These are phyloP conservation scores for Bradysia coprophila DNA, from an alignment of 1,140 invertebrate species.

Conservation along the genomic window DNA sequence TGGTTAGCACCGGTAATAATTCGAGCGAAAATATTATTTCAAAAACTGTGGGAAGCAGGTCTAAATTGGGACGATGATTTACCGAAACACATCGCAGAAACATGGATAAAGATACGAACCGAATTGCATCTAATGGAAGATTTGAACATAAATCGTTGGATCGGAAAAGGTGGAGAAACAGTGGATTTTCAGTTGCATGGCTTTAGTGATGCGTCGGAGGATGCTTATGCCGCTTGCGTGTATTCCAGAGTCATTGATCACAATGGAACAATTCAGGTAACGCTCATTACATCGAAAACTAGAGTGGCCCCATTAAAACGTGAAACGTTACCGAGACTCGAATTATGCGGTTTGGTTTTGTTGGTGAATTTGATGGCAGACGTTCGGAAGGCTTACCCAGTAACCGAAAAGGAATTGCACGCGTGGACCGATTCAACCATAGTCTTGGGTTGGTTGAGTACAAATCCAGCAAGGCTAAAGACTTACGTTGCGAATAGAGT, in stretches of 20 bases:
- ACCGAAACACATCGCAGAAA: conserved; percentile 4
- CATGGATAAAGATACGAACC: conserved; percentile 8
- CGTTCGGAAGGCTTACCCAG: no score
- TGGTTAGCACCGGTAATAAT: neutral
- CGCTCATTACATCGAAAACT: conserved; percentile 11
- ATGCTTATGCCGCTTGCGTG: conserved; percentile 18
- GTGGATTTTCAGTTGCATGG: conserved; percentile 9
- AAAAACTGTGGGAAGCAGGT: conserved; percentile 3
- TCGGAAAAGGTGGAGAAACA: neutral
- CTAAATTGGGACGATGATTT: conserved; percentile 15
- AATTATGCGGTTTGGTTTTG: conserved; percentile 10
- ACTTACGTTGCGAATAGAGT: conserved; percentile 8
- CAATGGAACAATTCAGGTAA: conserved; percentile 1
- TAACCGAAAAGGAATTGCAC: no score
- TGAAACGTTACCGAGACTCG: conserved; percentile 12
- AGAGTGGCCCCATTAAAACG: conserved; percentile 13
- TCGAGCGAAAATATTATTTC: neutral
- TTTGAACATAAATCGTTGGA: conserved; percentile 7
- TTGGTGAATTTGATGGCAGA: conserved; percentile 5
- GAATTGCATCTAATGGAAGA: conserved; percentile 6
- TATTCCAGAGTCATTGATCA: conserved; percentile 11
- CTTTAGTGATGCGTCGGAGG: conserved; percentile 21
- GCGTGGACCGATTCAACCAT: conserved; percentile 20
- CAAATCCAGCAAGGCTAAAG: conserved; percentile 4
- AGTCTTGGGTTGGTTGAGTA: conserved; percentile 13